Percentiles rank a stretch among this genome's conserved stretches.
Evolutionary conservation across 2,113 vertebrate genomes (phyloP).

Genomic region (Nycticebus coucang): DNA sequence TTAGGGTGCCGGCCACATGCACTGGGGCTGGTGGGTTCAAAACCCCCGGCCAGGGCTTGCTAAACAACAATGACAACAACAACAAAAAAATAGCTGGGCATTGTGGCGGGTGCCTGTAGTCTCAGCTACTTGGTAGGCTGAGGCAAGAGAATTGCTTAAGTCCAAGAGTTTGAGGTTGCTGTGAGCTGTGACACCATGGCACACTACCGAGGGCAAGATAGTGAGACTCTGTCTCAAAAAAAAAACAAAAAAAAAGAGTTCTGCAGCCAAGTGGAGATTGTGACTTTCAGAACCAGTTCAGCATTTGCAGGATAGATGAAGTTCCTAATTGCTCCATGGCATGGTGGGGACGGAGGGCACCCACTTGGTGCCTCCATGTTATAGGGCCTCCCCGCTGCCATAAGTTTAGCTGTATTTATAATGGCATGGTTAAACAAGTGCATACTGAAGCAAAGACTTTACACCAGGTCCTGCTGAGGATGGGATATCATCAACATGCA

Average conservation of each 20-base stretch:
- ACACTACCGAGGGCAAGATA: too few species aligned
- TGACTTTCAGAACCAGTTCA: conserved; percentile 48
- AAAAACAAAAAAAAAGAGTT: conserved; percentile 67
- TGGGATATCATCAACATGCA: neutral
- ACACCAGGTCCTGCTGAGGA: accelerated
- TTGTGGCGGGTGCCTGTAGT: too few species aligned
- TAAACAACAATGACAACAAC: too few species aligned
- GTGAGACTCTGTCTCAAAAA: too few species aligned
- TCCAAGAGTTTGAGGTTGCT: too few species aligned
- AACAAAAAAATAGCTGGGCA: too few species aligned
- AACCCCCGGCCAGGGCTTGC: too few species aligned
- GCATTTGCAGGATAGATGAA: neutral
- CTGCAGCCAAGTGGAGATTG: conserved; percentile 48
- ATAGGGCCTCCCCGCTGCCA: conserved; percentile 35
- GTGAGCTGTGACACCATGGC: too few species aligned
- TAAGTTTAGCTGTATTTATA: conserved; percentile 70
- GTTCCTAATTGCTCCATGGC: conserved; percentile 28
- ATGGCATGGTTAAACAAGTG: conserved; percentile 69
- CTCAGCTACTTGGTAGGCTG: too few species aligned
- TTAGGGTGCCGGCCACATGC: too few species aligned
- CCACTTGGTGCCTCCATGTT: neutral
- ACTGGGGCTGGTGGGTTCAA: too few species aligned
- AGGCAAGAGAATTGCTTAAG: too few species aligned
- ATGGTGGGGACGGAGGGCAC: neutral
- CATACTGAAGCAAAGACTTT: conserved; percentile 67